Conservation (phyloP, 1,140 invertebrate species). For the Zaprionus davidi region DNA sequence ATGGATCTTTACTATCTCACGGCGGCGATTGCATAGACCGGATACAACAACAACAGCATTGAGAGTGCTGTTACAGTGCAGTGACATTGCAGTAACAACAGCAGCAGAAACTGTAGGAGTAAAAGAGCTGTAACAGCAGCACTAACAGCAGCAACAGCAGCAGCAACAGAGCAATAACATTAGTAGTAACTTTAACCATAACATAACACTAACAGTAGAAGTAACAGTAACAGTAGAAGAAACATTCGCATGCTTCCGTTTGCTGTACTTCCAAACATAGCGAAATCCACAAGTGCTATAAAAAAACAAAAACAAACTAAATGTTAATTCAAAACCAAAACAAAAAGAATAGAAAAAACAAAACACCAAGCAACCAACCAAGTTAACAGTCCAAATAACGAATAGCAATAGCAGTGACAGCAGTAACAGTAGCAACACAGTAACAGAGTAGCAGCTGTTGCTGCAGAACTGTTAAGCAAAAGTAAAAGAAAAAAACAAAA, state of each 20-base stretch:
- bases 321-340: slow-evolving; percentile 25
- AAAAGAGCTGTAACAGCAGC: slow-evolving; percentile 19
- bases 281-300: slow-evolving; percentile 45
- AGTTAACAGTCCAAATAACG: slow-evolving; percentile 47
- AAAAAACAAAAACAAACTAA: slow-evolving; percentile 2
- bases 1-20: slow-evolving; percentile 98
- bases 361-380: slow-evolving; percentile 45
- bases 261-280: slow-evolving; percentile 39
- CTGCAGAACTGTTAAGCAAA: slow-evolving; percentile 24
- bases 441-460: slow-evolving; percentile 5
- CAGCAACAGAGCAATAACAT: slow-evolving; percentile 11
- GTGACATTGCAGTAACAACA: slow-evolving; percentile 20
- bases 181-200: slow-evolving; percentile 14
- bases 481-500: slow-evolving; percentile 14
- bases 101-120: slow-evolving; percentile 6
- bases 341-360: slow-evolving; percentile 17
- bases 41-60: slow-evolving; percentile 25
- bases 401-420: slow-evolving; percentile 5
- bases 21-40: slow-evolving; percentile 92
- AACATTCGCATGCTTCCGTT: slow-evolving; percentile 34
- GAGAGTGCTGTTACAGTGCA: slow-evolving; percentile 28
- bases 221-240: slow-evolving; percentile 10
- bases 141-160: slow-evolving; percentile 8
- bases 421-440: background rate
- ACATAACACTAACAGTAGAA: slow-evolving; percentile 22